phyloP scores from a whole-genome alignment of 2,113 vertebrate genomes.

The Notechis scutatus region DNA sequence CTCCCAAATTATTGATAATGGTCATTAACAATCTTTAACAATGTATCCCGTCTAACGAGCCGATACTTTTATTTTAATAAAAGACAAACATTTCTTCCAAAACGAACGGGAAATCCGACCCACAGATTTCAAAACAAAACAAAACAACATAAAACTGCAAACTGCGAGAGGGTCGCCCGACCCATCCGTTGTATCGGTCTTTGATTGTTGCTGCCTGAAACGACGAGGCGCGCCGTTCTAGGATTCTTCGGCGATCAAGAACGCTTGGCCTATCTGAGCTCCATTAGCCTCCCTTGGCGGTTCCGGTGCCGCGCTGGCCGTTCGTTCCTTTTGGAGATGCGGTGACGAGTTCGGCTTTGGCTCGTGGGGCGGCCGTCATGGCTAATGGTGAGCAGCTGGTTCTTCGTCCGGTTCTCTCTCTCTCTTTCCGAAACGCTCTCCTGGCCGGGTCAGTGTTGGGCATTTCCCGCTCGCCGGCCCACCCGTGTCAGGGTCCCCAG shows the following conservation, averaged over 20 bases:
- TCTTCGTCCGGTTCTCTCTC: constrained; percentile 26
- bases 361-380: constrained; percentile 12
- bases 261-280: background rate
- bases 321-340: background rate
- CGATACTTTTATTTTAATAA: background rate
- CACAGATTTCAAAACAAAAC: background rate
- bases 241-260: background rate
- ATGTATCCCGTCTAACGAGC: background rate
- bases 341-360: background rate
- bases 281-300: background rate
- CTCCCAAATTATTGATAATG: background rate
- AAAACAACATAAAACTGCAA: no score
- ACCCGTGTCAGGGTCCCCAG: background rate
- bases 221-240: background rate
- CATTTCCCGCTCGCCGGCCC: background rate
- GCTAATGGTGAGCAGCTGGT: constrained; percentile 41
- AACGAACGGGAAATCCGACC: background rate
- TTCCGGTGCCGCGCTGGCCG: constrained; percentile 38
- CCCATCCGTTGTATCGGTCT: background rate
- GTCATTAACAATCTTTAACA: background rate
- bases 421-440: constrained; percentile 28
- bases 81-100: background rate
- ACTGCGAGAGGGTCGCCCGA: no score
- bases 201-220: background rate
- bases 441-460: background rate